A percentile compares a stretch with the other conserved stretches of the same genome.
These are phyloP conservation scores for Cheirogaleus medius DNA, from an alignment of 2,113 vertebrate genomes.

Conservation along the genomic window DNA sequence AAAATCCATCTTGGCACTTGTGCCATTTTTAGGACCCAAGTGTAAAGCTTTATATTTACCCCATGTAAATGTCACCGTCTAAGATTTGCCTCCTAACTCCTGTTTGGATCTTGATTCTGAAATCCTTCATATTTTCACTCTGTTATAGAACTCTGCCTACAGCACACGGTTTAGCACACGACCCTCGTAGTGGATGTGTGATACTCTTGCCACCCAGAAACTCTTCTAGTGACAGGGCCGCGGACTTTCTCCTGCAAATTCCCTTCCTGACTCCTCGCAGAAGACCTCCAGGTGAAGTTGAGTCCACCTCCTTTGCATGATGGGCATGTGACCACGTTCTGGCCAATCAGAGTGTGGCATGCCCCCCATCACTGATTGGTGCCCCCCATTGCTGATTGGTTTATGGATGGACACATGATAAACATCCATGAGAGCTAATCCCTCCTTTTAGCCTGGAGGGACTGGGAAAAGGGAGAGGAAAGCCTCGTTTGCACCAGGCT, in stretches of 20 bases:
- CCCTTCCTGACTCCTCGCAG: not conserved
- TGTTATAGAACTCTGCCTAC: not conserved
- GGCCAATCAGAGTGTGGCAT: not conserved
- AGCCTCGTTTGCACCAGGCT: not conserved
- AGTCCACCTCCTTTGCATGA: not conserved
- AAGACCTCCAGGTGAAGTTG: not conserved
- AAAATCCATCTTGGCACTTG: not conserved
- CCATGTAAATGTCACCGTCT: constrained; percentile 55
- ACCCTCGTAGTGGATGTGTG: not conserved
- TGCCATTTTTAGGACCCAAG: constrained; percentile 45
- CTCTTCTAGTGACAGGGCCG: not conserved
- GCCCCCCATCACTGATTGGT: not conserved
- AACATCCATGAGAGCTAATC: not conserved
- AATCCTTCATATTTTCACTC: not conserved
- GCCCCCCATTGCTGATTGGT: not conserved
- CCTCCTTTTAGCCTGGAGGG: not conserved
- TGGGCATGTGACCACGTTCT: not conserved
- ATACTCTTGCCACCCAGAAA: not conserved
- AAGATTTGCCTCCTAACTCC: constrained; percentile 37
- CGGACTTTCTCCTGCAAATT: not conserved
- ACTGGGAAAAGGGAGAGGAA: not conserved
- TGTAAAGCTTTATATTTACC: constrained; percentile 60
- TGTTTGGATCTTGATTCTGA: not conserved
- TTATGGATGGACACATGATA: not conserved
- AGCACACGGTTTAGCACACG: not conserved